Conservation (phyloP, 2,888 invertebrate species). For the Frankliniella intonsa region DNA sequence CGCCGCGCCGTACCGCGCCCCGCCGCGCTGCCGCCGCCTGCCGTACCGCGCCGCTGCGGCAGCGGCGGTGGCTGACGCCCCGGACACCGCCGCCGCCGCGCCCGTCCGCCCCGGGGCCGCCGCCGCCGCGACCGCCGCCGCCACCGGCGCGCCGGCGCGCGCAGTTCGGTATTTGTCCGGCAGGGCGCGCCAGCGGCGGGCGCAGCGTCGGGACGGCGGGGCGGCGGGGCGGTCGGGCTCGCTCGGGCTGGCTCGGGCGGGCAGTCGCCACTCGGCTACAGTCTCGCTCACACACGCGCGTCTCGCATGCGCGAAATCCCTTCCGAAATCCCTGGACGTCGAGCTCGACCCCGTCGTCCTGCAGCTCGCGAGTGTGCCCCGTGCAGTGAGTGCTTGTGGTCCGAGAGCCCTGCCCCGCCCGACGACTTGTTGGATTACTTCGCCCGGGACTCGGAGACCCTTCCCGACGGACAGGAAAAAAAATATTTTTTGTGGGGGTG, state of each 20-base stretch:
- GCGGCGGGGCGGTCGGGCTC: not conserved
- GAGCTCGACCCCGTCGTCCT: not conserved
- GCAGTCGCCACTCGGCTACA: conserved; percentile 12
- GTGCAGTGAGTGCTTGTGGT: not conserved
- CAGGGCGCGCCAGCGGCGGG: not conserved
- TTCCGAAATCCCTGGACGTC: not conserved
- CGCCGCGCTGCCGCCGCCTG: not conserved
- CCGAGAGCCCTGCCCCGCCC: no score
- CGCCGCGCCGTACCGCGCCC: not conserved
- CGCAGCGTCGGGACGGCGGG: not conserved
- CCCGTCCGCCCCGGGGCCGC: not conserved
- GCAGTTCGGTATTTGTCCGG: not conserved
- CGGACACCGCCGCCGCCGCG: not conserved
- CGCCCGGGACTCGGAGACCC: no score
- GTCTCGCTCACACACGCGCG: not conserved
- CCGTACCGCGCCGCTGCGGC: not conserved
- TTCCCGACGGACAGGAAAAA: not conserved
- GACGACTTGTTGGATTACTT: no score
- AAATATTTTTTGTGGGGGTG: conserved; percentile 3
- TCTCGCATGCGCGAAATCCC: not conserved
- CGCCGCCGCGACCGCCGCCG: not conserved
- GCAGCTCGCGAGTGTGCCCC: not conserved
- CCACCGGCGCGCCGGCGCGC: not conserved
- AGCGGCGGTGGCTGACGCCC: not conserved
- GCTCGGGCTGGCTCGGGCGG: not conserved